phyloP scores from a whole-genome alignment of 2,888 invertebrate species.

The Salpingus planirostris region DNA sequence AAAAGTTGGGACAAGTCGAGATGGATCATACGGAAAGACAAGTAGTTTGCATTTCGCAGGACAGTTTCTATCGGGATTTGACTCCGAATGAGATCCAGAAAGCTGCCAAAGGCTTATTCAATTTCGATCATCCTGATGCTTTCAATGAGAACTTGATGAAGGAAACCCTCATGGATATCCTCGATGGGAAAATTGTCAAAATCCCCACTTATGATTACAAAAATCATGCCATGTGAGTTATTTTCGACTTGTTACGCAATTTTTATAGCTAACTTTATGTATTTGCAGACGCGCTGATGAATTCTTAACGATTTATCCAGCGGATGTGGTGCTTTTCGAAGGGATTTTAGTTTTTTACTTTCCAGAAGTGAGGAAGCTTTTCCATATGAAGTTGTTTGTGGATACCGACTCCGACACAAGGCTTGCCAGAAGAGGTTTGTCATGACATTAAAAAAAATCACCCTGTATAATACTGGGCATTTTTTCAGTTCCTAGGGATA shows the following conservation, averaged over 20 bases:
- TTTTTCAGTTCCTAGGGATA: constrained; percentile 83
- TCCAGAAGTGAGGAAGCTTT: constrained; percentile 85
- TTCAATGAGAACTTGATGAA: constrained; percentile 84
- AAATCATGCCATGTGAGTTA: constrained; percentile 73
- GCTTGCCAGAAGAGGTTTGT: constrained; percentile 82
- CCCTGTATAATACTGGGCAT: constrained; percentile 2
- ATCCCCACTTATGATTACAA: constrained; percentile 92
- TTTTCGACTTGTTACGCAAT: not conserved
- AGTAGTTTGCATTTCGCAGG: constrained; percentile 92
- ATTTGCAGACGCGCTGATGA: constrained; percentile 51
- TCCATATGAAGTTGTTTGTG: constrained; percentile 98
- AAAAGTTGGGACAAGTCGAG: constrained; percentile 87
- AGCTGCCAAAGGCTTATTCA: constrained; percentile 85
- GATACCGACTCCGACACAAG: constrained; percentile 98
- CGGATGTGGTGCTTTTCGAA: constrained; percentile 95
- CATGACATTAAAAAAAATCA: too few species aligned
- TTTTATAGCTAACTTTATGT: constrained; percentile 3
- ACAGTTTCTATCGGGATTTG: constrained; percentile 91
- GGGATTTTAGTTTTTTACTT: constrained; percentile 98
- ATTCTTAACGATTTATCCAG: constrained; percentile 78
- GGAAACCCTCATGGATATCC: constrained; percentile 70
- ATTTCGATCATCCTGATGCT: constrained; percentile 98
- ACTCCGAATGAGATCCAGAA: constrained; percentile 68
- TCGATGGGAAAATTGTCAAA: constrained; percentile 77
- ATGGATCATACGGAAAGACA: constrained; percentile 81